Evolutionary conservation across 2,888 invertebrate species (phyloP), one percentile per base, ranked within the genome.

Genomic region (Sinohyriopsis cumingii): DNA sequence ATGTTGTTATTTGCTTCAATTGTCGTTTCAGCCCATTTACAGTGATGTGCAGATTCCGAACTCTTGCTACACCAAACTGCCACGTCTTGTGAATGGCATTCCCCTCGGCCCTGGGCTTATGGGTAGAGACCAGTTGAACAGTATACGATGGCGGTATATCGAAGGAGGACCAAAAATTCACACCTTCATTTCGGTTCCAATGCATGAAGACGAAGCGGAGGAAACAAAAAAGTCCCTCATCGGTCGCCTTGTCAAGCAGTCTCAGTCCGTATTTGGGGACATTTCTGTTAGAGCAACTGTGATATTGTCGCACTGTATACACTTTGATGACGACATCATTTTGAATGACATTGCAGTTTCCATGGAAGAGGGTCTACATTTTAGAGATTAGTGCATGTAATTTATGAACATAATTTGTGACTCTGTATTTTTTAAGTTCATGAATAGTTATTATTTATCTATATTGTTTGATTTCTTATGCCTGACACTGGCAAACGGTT

Each of bases 101-200:
- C 88, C 87, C 5, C 79, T 88, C 3, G 88, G 86, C 5, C 85
- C 88, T 5, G 88, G 88, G 28, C 68, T 82, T 22, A 81, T 88
- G 78, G 81, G 84, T 9, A 76, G 79, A 19, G 82, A 84, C 19
- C 83, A 86, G 68, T 64, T 85, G 20, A 70, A 76, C 28, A 80
- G 75, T 63, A 86, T 87, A 67, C 77, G 79, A 33, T 88, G 87
- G 88, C 79, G 82, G 55, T 85, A 84, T 68, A 73, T 88, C 18
- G 87, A 88, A 75, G 86, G 87, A 18, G 78, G 82, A n/a, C 76
- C 78, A 61, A 80, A 80, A 33, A 76, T 76, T 15, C 84, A 85
- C 65, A 84, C 84, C 9, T 88, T 87, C 65, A 78, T 88, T 20
- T 88, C 88, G 0, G 76, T 77, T 45, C 88, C 88, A 7, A 82